Evolutionary conservation across 2,797 vertebrate genomes (phyloP).

Genomic region (Pangasius larnaudii): DNA sequence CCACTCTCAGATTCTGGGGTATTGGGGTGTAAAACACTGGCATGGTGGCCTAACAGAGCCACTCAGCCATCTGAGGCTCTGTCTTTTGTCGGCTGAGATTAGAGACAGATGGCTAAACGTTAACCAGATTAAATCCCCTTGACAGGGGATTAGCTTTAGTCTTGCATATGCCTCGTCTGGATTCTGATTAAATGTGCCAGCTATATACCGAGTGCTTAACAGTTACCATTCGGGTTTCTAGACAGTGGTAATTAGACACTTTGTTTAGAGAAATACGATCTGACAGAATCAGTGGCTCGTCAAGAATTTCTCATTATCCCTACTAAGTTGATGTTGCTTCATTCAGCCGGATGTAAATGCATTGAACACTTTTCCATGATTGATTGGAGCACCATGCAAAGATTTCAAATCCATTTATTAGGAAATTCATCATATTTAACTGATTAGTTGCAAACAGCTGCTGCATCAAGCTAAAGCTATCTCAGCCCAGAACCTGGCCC

Average conservation of each 20-base stretch:
- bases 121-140: slow-evolving; percentile 76
- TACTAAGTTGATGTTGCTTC: slow-evolving; percentile 6
- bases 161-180: slow-evolving; percentile 40
- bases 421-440: not conserved
- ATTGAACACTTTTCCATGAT: not conserved
- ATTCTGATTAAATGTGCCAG: slow-evolving; percentile 32
- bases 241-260: not conserved
- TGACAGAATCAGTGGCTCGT: slow-evolving; percentile 29
- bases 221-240: slow-evolving; percentile 11
- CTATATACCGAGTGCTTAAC: slow-evolving; percentile 6
- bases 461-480: slow-evolving; percentile 53
- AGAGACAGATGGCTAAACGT: slow-evolving; percentile 56
- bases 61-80: slow-evolving; percentile 38
- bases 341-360: not conserved
- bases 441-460: slow-evolving; percentile 14
- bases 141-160: slow-evolving; percentile 67
- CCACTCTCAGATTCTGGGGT: slow-evolving; percentile 75
- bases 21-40: slow-evolving; percentile 79
- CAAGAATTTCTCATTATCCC: slow-evolving; percentile 29
- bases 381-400: not conserved
- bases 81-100: slow-evolving; percentile 46
- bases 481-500: slow-evolving; percentile 73
- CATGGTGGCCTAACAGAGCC: slow-evolving; percentile 61
- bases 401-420: slow-evolving; percentile 35
- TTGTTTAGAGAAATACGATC: slow-evolving; percentile 27